Percentiles rank a stretch among this genome's conserved stretches.
These are phyloP conservation scores for Linyphia triangularis DNA, from an alignment of 2,888 invertebrate species.

Conservation along the genomic window DNA sequence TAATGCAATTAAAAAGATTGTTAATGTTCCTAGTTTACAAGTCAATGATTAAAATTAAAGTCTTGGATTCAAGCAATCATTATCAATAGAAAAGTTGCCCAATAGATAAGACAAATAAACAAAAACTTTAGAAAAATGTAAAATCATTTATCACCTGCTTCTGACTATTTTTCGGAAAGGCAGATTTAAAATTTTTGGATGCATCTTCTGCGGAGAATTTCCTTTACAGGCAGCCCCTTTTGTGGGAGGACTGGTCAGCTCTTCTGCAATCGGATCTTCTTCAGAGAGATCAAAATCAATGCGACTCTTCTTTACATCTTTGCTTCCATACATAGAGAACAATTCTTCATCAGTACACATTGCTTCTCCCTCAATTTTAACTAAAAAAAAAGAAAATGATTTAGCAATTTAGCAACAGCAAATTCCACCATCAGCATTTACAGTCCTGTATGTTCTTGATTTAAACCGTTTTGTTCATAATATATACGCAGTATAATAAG, in stretches of 20 bases:
- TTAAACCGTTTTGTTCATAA: too few relatives aligned
- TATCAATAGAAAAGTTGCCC: too few relatives aligned
- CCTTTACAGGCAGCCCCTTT: background rate
- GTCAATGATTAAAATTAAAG: too few relatives aligned
- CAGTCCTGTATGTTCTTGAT: too few relatives aligned
- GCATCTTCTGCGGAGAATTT: background rate
- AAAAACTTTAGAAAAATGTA: too few relatives aligned
- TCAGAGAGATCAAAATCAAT: constrained; percentile 7
- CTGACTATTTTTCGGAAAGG: constrained; percentile 36
- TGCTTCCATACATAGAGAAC: constrained; percentile 43
- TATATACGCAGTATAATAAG: too few relatives aligned
- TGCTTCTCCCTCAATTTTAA: background rate
- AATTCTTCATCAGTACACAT: constrained; percentile 46
- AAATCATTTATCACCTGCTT: constrained; percentile 64
- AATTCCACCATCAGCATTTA: too few relatives aligned
- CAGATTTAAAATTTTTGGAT: constrained; percentile 27
- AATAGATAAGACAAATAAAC: too few relatives aligned
- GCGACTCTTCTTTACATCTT: background rate
- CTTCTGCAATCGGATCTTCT: constrained; percentile 33
- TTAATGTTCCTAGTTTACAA: too few relatives aligned
- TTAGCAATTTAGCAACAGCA: background rate
- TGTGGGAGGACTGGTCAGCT: background rate
- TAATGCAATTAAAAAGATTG: too few relatives aligned
- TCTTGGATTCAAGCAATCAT: too few relatives aligned
- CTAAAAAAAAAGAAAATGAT: background rate